A percentile compares a stretch with the other conserved stretches of the same genome.
Conservation (phyloP, 2,797 vertebrate species). For the Enteromius paludinosus region DNA sequence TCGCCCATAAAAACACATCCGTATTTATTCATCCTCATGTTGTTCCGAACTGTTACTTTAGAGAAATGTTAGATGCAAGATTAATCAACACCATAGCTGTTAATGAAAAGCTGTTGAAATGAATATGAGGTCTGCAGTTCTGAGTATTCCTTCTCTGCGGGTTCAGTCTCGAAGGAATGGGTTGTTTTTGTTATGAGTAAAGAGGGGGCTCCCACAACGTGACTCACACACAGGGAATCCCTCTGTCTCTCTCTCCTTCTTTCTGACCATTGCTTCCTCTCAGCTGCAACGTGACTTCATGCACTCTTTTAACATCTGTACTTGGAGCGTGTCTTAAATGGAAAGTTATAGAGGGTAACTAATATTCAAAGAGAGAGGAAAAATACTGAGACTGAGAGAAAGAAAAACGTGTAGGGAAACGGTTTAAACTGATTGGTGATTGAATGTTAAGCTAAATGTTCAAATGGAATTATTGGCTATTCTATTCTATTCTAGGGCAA, state of each 20-base stretch:
- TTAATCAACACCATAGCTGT: slow-evolving; percentile 1
- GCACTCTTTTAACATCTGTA: slow-evolving; percentile 27
- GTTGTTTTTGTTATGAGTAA: slow-evolving; percentile 54
- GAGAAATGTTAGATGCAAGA: not conserved
- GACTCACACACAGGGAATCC: slow-evolving; percentile 58
- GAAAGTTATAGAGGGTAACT: slow-evolving; percentile 32
- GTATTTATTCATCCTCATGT: not conserved
- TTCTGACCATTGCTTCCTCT: slow-evolving; percentile 33
- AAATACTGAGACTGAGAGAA: slow-evolving; percentile 2
- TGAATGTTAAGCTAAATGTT: not conserved
- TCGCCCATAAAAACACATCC: too few species aligned
- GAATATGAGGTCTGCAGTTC: not conserved
- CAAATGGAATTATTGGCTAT: not conserved
- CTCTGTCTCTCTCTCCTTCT: slow-evolving; percentile 61
- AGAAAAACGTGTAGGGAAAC: not conserved
- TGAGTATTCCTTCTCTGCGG: slow-evolving; percentile 23
- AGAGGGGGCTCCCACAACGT: slow-evolving; percentile 55
- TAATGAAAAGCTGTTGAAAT: slow-evolving; percentile 8
- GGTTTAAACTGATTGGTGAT: not conserved
- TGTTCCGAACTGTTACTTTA: not conserved
- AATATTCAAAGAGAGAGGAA: slow-evolving; percentile 11
- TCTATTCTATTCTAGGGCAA: too few species aligned
- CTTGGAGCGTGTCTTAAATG: slow-evolving; percentile 22
- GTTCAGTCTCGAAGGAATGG: slow-evolving; percentile 22
- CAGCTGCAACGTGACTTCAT: slow-evolving; percentile 33